Evolutionary conservation across 2,797 vertebrate genomes (phyloP).

Genomic region (Tokudaia tokunoshimensis): DNA sequence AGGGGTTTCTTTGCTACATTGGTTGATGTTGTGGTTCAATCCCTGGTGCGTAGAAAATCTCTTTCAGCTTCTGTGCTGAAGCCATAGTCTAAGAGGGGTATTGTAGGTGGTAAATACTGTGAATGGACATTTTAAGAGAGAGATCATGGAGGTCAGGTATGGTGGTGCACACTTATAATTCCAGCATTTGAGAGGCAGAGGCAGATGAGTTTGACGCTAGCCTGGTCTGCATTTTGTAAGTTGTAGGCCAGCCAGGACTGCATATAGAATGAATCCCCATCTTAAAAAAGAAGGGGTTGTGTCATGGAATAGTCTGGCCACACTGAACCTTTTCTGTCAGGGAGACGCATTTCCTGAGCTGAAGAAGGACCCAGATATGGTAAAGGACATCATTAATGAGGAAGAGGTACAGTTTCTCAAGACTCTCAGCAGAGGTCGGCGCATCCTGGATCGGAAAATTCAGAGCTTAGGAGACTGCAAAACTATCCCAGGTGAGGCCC

Average conservation of each 20-base stretch:
- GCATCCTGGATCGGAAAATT: slow-evolving; percentile 98
- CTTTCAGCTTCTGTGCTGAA: neutral
- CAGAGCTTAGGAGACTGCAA: slow-evolving; percentile 94
- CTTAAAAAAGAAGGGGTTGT: neutral
- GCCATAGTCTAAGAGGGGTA: neutral
- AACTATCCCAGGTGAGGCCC: slow-evolving; percentile 93
- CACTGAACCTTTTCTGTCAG: slow-evolving; percentile 84
- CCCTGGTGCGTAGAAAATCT: slow-evolving; percentile 91
- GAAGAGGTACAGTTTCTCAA: slow-evolving; percentile 98
- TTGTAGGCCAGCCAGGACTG: neutral
- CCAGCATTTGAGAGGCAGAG: neutral
- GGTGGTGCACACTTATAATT: neutral
- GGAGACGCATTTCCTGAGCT: slow-evolving; percentile 97
- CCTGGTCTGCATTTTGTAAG: neutral
- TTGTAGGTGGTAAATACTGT: neutral
- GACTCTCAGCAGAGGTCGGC: slow-evolving; percentile 97
- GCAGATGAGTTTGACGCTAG: neutral
- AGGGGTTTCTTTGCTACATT: slow-evolving; percentile 96
- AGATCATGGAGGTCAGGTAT: neutral
- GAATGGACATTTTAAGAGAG: neutral
- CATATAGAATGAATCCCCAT: neutral
- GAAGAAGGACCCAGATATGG: slow-evolving; percentile 97
- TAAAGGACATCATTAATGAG: slow-evolving; percentile 98
- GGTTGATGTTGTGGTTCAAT: slow-evolving; percentile 96
- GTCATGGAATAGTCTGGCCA: neutral